These are phyloP conservation scores for Spodoptera litura DNA, from an alignment of 1,140 invertebrate genomes.

Conservation along the genomic window DNA sequence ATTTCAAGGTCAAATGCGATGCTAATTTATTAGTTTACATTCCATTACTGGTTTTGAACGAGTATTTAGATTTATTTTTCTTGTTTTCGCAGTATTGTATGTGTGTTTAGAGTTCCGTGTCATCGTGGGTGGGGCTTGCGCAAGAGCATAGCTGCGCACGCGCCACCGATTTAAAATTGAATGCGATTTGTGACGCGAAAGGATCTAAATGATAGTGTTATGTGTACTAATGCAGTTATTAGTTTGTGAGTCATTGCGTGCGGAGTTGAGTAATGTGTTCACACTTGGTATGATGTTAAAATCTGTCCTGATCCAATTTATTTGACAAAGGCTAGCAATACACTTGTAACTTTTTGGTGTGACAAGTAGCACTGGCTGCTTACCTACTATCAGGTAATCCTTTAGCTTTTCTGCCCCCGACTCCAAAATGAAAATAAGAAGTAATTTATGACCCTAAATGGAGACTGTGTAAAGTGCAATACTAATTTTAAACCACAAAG, in stretches of 20 bases:
- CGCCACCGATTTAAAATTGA: conserved; percentile 10
- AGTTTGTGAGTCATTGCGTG: background rate
- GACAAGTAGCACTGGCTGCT: no score
- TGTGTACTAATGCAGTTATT: conserved; percentile 1
- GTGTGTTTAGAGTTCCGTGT: conserved; percentile 19
- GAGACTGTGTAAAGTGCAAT: no score
- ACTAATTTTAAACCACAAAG: no score
- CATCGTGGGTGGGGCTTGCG: conserved; percentile 36
- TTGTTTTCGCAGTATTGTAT: background rate
- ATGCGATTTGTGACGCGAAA: conserved; percentile 17
- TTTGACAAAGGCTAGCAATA: no score
- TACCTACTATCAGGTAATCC: no score
- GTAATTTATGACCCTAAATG: no score
- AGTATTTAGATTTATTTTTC: background rate
- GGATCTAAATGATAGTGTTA: conserved; percentile 15
- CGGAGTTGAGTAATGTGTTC: background rate
- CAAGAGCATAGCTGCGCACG: conserved; percentile 2
- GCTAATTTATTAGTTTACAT: conserved; percentile 1
- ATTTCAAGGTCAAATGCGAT: background rate
- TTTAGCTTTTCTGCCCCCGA: no score
- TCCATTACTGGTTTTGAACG: background rate
- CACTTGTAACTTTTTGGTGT: no score
- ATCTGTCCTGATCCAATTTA: no score
- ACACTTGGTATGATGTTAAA: no score
- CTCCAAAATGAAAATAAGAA: no score